phyloP scores from a whole-genome alignment of 2,113 vertebrate genomes.

The Colaptes auratus region DNA sequence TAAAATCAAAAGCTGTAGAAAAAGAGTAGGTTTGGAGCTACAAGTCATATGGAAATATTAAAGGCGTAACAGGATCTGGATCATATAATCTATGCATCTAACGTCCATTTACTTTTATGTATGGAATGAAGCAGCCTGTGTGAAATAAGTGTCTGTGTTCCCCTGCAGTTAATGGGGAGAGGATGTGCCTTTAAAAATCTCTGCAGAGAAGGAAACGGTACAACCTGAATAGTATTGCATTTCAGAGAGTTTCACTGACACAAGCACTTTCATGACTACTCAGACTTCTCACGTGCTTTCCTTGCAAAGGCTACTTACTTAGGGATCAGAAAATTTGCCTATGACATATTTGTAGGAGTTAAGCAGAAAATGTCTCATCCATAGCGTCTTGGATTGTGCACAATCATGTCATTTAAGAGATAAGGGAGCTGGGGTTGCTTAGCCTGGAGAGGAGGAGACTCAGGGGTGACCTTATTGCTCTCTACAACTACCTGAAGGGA shows the following conservation, averaged over 20 bases:
- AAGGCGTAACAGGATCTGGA: neutral
- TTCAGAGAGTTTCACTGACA: neutral
- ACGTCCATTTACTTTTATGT: slow-evolving; percentile 5
- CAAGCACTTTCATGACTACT: rapidly evolving
- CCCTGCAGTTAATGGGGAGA: neutral
- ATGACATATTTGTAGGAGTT: neutral
- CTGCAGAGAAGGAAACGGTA: neutral
- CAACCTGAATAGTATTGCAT: neutral
- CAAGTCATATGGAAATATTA: neutral
- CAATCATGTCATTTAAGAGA: neutral
- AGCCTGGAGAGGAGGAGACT: too few relatives aligned
- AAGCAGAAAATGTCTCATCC: neutral
- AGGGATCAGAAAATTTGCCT: neutral
- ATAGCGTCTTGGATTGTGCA: neutral
- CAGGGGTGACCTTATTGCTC: too few relatives aligned
- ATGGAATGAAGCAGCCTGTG: neutral
- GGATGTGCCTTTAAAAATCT: neutral
- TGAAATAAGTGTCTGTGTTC: neutral
- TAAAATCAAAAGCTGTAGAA: neutral
- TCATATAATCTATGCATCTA: neutral
- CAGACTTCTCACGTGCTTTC: neutral
- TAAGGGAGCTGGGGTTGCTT: too few relatives aligned
- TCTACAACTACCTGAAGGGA: too few relatives aligned
- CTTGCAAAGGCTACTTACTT: neutral
- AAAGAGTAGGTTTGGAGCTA: neutral